Base-by-base conservation (phyloP, 2,113 vertebrate genomes). In the Eurypyga helias region DNA sequence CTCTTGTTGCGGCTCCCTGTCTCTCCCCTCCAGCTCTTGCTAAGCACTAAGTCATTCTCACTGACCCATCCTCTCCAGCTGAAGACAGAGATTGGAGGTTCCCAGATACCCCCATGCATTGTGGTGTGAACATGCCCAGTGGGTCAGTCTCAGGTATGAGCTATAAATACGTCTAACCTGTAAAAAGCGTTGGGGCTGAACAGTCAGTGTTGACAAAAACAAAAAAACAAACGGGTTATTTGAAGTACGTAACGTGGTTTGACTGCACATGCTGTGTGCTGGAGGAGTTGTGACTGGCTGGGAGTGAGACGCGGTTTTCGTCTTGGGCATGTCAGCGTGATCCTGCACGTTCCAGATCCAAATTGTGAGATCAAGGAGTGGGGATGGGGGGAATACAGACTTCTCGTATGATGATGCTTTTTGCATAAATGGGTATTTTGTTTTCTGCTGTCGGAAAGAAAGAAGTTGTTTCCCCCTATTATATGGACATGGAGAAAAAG, bases 101-200 rank as follows among this genome's bases (percentile, higher is more conserved):
- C 95, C 94, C 94, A 97, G 96, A 95, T 95, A 95, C 96, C 95
- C 96, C 96, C 96, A 96, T 97, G 96, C 96, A 96, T 95, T 95
- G 94, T 96, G 96, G 96, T 96, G 96, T 96, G 96, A 97, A 96
- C 93, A 95, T 95, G 93, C 96, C 93, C 96, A 94, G 96, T 96
- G 96, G 96, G 93, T 96, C 96, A 97, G 96, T 97, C 93, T 96
- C 96, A 94, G 95, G 96, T 94, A 96, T 96, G 96, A 96, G 95
- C 95, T 95, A 96, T 96, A 97, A 95, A 96, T 97, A 97, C 94
- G 83, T 96, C 90, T 96, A 95, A 96, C 96, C 95, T 96, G 93
- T 96, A 96, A 95, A 96, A 95, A 96, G 96, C 90, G 67, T 96
- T 93, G 93, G 92, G 96, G 92, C 93, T 96, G 95, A 96, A 38